phyloP scores from a whole-genome alignment of 2,113 vertebrate genomes.

The Microcebus ravelobensis region DNA sequence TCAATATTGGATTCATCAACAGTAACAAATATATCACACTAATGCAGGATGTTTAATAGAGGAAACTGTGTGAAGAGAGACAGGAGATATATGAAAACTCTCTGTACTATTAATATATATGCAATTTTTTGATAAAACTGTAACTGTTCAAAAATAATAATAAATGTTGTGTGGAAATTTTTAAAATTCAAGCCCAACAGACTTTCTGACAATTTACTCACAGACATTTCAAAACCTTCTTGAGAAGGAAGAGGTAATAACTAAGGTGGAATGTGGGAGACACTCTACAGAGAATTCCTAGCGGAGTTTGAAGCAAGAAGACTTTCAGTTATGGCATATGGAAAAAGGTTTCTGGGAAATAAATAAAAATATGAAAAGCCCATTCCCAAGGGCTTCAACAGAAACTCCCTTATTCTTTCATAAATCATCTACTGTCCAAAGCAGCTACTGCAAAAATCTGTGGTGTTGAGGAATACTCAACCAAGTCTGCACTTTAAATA shows the following conservation, averaged over 20 bases:
- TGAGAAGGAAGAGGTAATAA: not conserved
- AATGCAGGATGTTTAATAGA: not conserved
- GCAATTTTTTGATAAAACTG: not conserved
- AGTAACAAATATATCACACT: not conserved
- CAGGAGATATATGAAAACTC: not conserved
- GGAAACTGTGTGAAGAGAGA: not conserved
- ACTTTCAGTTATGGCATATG: not conserved
- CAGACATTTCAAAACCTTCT: not conserved
- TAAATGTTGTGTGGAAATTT: not conserved
- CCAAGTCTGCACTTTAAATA: not conserved
- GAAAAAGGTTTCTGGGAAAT: not conserved
- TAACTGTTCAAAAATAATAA: not conserved
- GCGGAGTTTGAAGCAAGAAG: not conserved
- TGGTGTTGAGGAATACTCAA: not conserved
- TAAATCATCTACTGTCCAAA: not conserved
- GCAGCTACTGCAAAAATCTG: not conserved
- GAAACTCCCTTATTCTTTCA: not conserved
- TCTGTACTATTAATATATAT: not conserved
- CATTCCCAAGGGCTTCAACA: not conserved
- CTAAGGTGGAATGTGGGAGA: not conserved
- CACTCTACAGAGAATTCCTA: not conserved
- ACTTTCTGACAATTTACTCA: not conserved
- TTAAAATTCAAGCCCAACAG: not conserved
- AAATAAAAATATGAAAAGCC: not conserved
- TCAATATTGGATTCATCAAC: not conserved